Evolutionary conservation across 2,888 invertebrate genomes (phyloP), one percentile per base, ranked within the genome.

Genomic region (Thecocarcelia acutangulata): DNA sequence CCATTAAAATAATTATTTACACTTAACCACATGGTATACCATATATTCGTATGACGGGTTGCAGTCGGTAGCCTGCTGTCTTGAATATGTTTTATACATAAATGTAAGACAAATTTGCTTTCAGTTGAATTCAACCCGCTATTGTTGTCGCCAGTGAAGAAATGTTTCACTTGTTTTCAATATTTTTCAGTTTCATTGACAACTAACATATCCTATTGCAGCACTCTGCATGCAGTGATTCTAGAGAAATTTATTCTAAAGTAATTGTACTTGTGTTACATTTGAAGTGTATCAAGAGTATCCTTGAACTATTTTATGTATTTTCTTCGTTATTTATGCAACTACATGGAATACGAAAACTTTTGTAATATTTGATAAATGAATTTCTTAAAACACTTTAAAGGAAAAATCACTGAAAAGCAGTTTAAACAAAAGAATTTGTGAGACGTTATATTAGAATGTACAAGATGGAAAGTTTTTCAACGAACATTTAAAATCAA

Each of bases 301-400:
- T 81, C 81, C 81, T 81, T 81, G 81, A 81, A 81, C 81, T 81
- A 81, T 77, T 74, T 80, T 48, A 48, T 15, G 19, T 59, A 44
- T 52, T 54, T 33, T 58, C n/a, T n/a, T 33, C 46, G 37, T 58
- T 64, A 42, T 56, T 33, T 54, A 68, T 63, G 44, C 37, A 63
- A 63, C 44, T 40, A 40, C 54, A 63, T 56, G 40, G n/a, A 37
- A 54, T 52, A 68, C 44, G 37, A 52, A 70, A 59, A 9, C 37
- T 21, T 40, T 11, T n/a, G 33, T 24, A 12, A 56, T 37, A 64
- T 12, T 50, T 28, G 17, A 5, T 9, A 37, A 66, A 33, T 21
- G 24, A 64, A 40, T 17, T 59, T 61, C 12, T 61, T 44, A 33
- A 11, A 37, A 48, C 19, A 46, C 1, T 48, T 48, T 50, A 54